Base-by-base conservation (phyloP, 1,140 invertebrate species). In the Papilio polytes region DNA sequence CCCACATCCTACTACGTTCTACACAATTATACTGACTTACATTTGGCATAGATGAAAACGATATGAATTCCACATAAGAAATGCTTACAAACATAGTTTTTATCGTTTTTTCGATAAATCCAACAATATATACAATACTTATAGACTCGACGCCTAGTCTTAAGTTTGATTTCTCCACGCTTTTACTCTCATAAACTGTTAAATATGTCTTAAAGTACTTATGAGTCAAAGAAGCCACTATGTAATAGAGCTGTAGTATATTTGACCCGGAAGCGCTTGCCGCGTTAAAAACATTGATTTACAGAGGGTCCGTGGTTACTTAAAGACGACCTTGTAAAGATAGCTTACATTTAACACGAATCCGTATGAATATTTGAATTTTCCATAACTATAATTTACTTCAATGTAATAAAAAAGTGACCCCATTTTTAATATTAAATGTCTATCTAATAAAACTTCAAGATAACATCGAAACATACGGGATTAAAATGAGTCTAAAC, bases 251-350 rank as follows among this genome's bases (percentile, higher is more conserved):
- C 63, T 31, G 10, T 26, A 59, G 59, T 63, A 36, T 6, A 36
- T 70, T 70, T 31, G 63, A 31, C 2, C 12, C 12, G 63, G 63
- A 70, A 70, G 26, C 26, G 63, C 63, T 26, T 31, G 63, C 26
- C 26, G 63, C 10, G 22, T 70, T 70, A 70, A 70, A 70, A 70
- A 70, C 26, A 70, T 70, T 70, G 63, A 70, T 70, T 70, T 31
- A 70, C 26, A 13, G 26, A 31, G 13, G 63, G 26, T 70, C 26
- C 26, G 13, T 70, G 63, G 26, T 70, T 70, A 70, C 26, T 70
- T 70, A 70, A 70, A 70, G 63, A 70, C 63, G 22, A 26, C 63
- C 26, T 12, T 70, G 12, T 70, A 15, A 36, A 36, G 3, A 31
- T 70, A 70, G 13, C 63, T 26, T 70, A 36, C 63, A n/a, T n/a